Conservation (phyloP, 2,113 vertebrate species). For the Todiramphus saurophagus region DNA sequence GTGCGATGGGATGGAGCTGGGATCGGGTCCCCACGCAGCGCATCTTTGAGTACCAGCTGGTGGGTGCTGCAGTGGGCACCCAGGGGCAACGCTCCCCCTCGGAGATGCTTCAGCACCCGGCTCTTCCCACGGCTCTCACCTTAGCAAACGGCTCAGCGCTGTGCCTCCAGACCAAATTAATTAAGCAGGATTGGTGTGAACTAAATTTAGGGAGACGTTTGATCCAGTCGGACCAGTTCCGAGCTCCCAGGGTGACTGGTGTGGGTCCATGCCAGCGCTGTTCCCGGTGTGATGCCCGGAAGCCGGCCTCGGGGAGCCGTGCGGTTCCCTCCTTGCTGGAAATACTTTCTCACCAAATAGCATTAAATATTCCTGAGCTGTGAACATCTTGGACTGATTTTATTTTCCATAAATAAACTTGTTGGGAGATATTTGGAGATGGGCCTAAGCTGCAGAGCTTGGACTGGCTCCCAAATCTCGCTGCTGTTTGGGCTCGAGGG, state of each 20-base stretch:
- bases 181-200: not conserved
- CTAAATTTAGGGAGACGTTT: not conserved
- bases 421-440: constrained; percentile 68
- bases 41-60: not conserved
- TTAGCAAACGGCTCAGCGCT: not conserved
- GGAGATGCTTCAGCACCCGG: not conserved
- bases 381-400: constrained; percentile 63
- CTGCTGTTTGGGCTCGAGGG: constrained; percentile 58
- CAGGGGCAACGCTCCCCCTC: not conserved
- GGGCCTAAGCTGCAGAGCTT: constrained; percentile 64
- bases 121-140: not conserved
- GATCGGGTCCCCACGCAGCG: fast-evolving
- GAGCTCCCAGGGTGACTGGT: not conserved
- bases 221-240: not conserved
- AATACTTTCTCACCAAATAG: constrained; percentile 52
- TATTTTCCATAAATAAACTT: constrained; percentile 70
- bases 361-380: constrained; percentile 64
- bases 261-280: not conserved
- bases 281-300: not conserved
- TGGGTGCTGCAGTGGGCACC: not conserved
- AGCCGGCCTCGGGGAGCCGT: not conserved
- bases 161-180: not conserved
- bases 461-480: constrained; percentile 38
- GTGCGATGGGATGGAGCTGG: fast-evolving
- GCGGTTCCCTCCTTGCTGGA: constrained; percentile 25